Base-by-base conservation (phyloP, 64 coral and sea anemone genomes). In the Stichodactyla helianthus region DNA sequence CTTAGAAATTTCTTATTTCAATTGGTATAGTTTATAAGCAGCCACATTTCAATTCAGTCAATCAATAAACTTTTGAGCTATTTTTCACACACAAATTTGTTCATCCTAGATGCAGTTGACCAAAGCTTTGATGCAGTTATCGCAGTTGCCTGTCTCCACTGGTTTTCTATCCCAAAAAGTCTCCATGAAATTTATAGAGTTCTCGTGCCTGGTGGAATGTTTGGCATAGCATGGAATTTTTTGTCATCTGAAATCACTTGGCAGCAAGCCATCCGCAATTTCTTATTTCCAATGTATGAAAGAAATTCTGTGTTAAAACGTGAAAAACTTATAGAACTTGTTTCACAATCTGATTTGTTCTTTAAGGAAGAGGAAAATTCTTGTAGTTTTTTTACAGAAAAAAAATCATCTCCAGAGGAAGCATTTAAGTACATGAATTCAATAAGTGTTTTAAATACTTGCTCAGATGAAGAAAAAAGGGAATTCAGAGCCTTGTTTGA, bases 71-170 rank as follows among this genome's bases (percentile, higher is more conserved):
- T 44, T 31, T 31, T 44, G 35, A 44, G 35, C 1, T 44, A 44
- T 44, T 44, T 44, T 44, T 44, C 35, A 44, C 35, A 44, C 35
- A 44, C 35, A 44, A 44, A 44, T 44, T 44, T 44, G 35, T 44
- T 79, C 51, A 19, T 50, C 51, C 13, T 18, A 88, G 87, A 27
- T 50, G 57, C 81, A 16, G 54, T 57, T 51, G 79, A 89, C 53
- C 53, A 20, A 63, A 89, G 87, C 58, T 28, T 89, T 23, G 57
- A 89, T 89, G 87, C 63, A 25, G 87, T 82, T 55, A 70, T 89
- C 71, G 87, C 87, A 50, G 60, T 55, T 82, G 59, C 17, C 23
- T 67, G 87, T 82, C 83, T 89, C 6, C 87, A 89, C 16, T 89
- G 87, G 87, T 89, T 89, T 60, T 57, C 77, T 14, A 27, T 82